phyloP scores from a whole-genome alignment of 2,113 vertebrate species.

The Nesoenas mayeri region DNA sequence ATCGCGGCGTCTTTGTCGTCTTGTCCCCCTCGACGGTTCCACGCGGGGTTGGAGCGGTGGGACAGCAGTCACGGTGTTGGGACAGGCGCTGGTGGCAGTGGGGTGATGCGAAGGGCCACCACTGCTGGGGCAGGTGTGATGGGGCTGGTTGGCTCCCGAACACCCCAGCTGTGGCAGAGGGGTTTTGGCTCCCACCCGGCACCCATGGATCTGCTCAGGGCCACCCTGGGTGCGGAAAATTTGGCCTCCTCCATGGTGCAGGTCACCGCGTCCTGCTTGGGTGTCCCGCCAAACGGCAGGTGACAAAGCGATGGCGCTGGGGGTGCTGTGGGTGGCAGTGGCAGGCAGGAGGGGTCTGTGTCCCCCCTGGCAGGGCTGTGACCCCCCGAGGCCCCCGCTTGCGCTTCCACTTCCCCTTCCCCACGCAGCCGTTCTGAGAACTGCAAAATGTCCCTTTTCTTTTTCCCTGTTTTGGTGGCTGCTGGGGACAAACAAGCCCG shows the following conservation, averaged over 20 bases:
- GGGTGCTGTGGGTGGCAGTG: background rate
- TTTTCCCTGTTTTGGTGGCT: background rate
- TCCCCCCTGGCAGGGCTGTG: accelerated
- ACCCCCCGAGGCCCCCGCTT: background rate
- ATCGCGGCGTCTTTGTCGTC: accelerated
- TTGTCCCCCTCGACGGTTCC: background rate
- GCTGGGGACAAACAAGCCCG: accelerated
- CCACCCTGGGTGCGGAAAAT: background rate
- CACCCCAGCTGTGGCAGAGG: background rate
- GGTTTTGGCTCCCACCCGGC: background rate
- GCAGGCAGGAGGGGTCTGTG: background rate
- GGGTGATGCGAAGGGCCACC: accelerated
- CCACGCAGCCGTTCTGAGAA: accelerated
- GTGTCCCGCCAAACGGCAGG: accelerated
- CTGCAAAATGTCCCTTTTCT: background rate
- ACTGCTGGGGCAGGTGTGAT: accelerated
- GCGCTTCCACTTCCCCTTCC: background rate
- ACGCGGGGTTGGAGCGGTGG: accelerated
- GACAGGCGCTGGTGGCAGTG: background rate
- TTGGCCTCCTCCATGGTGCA: background rate
- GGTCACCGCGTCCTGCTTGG: accelerated
- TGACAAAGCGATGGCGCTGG: background rate
- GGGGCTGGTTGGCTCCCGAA: background rate
- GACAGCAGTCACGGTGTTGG: accelerated
- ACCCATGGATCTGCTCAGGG: background rate